Conservation (phyloP, 2,797 vertebrate genomes). For the Silurus aristotelis region DNA sequence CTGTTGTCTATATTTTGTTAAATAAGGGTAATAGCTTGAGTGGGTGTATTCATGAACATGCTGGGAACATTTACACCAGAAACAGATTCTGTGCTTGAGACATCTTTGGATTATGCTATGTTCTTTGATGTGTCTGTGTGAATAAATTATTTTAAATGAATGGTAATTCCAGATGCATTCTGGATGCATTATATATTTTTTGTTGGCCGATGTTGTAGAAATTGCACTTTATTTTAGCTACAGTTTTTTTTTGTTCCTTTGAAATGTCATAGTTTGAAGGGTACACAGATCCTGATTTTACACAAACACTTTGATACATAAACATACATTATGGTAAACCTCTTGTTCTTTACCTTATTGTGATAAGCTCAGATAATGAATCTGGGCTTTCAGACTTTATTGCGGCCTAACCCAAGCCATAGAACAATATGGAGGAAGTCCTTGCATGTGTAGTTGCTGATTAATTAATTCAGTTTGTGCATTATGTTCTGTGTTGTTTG, state of each 20-base stretch:
- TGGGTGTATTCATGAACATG: constrained; percentile 25
- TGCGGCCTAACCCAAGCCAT: background rate
- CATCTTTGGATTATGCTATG: background rate
- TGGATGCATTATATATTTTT: background rate
- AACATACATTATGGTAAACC: background rate
- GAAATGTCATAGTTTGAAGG: background rate
- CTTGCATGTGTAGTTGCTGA: background rate
- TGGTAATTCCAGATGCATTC: background rate
- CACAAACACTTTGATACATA: background rate
- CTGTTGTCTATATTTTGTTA: constrained; percentile 24
- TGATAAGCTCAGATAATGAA: background rate
- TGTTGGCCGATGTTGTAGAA: background rate
- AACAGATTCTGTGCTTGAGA: background rate
- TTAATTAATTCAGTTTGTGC: too few relatives aligned
- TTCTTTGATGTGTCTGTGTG: constrained; percentile 14
- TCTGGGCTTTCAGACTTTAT: background rate
- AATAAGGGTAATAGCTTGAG: constrained; percentile 1
- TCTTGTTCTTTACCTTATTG: background rate
- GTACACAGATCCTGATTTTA: background rate
- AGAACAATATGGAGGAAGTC: background rate
- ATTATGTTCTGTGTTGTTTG: background rate
- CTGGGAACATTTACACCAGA: constrained; percentile 21
- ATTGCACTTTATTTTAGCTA: background rate
- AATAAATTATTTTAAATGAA: constrained; percentile 8
- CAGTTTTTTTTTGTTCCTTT: background rate